Conservation (phyloP, 2,113 vertebrate species). For the Amblyornis subalaris region DNA sequence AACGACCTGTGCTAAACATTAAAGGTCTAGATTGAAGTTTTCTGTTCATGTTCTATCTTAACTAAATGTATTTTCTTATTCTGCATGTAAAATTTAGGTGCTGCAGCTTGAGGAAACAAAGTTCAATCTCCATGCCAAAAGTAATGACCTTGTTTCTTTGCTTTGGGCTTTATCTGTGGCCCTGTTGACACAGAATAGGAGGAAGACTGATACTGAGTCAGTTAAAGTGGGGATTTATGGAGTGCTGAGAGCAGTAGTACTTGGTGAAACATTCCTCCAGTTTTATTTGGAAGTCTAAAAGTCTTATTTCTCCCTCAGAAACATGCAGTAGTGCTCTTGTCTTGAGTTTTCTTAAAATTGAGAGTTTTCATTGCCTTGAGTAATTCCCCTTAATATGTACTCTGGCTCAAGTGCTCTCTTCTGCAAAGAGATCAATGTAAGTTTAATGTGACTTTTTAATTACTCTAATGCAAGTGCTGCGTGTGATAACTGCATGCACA, state of each 20-base stretch:
- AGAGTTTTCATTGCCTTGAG: background rate
- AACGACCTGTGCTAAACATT: background rate
- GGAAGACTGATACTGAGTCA: background rate
- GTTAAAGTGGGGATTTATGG: background rate
- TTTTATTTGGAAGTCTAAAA: background rate
- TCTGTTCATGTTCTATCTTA: background rate
- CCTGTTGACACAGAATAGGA: background rate
- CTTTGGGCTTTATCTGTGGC: background rate
- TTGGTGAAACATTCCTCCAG: background rate
- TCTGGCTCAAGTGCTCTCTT: background rate
- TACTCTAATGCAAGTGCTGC: background rate
- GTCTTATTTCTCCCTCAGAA: background rate
- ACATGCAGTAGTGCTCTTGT: background rate
- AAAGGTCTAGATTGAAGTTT: background rate
- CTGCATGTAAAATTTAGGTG: background rate
- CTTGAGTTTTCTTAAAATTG: background rate
- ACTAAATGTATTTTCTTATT: background rate
- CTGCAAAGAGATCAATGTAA: background rate
- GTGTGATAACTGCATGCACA: background rate
- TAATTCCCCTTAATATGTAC: background rate
- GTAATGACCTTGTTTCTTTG: background rate
- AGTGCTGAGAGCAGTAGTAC: background rate
- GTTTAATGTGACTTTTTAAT: background rate
- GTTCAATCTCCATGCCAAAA: background rate
- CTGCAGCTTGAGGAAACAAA: background rate